Evolutionary conservation across 2,113 vertebrate genomes (phyloP).

Genomic region (Poeciliopsis retropinna): DNA sequence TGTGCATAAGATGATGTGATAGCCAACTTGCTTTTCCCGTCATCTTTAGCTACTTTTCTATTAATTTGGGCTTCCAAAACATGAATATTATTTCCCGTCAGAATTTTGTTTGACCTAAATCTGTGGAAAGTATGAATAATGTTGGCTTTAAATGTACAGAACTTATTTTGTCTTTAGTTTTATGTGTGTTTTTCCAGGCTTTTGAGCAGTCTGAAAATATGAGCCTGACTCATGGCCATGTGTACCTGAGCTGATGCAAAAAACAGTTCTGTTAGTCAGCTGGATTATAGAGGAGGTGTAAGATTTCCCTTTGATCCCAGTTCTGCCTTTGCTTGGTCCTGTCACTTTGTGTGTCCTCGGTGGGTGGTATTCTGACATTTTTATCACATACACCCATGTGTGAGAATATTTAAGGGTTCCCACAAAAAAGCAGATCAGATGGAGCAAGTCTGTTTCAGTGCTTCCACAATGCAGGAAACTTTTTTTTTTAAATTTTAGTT

Average conservation of each 20-base stretch:
- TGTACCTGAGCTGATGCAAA: neutral
- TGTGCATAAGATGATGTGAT: too few species aligned
- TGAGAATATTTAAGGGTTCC: neutral
- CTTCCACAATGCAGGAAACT: neutral
- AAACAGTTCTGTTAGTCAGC: neutral
- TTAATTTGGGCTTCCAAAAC: too few species aligned
- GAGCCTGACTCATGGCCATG: neutral
- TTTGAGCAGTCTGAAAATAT: neutral
- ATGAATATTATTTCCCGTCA: neutral
- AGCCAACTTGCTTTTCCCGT: too few species aligned
- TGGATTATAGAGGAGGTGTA: slow-evolving; percentile 1
- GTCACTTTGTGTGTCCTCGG: neutral
- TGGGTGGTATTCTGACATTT: neutral
- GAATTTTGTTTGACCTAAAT: neutral
- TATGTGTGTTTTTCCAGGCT: neutral
- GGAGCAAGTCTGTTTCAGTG: too few species aligned
- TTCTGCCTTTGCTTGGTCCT: neutral
- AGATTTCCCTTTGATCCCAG: slow-evolving; percentile 6
- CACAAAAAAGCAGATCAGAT: neutral
- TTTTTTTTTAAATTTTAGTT: neutral
- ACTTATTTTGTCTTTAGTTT: neutral
- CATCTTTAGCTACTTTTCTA: too few species aligned
- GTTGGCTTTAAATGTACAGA: neutral
- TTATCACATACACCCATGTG: slow-evolving; percentile 1
- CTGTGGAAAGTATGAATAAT: neutral